These are phyloP conservation scores for Luidia sarsii DNA, from an alignment of 53 echinoderm and acorn worm species.

Conservation along the genomic window DNA sequence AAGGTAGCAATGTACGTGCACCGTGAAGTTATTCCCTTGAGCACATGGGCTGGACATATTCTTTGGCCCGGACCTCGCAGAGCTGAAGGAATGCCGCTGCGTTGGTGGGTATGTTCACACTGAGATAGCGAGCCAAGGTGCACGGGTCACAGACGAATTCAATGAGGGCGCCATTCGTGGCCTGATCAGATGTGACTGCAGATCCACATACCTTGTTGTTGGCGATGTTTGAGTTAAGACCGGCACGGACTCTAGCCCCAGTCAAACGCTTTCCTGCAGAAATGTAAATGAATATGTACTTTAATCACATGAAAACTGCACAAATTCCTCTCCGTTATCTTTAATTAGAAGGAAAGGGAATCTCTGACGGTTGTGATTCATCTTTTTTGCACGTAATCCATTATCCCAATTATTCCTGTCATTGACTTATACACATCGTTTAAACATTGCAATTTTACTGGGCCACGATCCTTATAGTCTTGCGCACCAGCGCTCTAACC, in stretches of 20 bases:
- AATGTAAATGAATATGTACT: neutral
- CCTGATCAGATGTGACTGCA: neutral
- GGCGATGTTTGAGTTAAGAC: neutral
- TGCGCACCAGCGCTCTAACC: too few relatives aligned
- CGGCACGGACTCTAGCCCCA: conserved; percentile 10
- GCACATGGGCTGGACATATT: neutral
- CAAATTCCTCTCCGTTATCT: too few relatives aligned
- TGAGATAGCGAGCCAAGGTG: conserved; percentile 10
- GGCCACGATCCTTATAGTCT: too few relatives aligned
- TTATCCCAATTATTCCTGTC: too few relatives aligned
- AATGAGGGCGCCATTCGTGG: neutral
- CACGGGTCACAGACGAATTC: neutral
- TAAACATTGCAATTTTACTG: too few relatives aligned
- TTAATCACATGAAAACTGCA: too few relatives aligned
- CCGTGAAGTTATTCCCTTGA: too few relatives aligned
- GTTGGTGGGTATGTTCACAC: conserved; percentile 1
- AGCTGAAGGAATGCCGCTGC: neutral
- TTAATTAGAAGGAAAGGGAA: neutral
- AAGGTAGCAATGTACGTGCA: too few relatives aligned
- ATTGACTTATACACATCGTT: too few relatives aligned
- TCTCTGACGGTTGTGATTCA: too few relatives aligned
- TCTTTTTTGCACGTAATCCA: too few relatives aligned
- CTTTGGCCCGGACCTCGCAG: conserved; percentile 2
- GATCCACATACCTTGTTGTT: conserved; percentile 19
- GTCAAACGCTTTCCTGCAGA: conserved; percentile 5